Conservation (phyloP, 2,888 invertebrate genomes). For the Liopterus haemorrhoidalis region DNA sequence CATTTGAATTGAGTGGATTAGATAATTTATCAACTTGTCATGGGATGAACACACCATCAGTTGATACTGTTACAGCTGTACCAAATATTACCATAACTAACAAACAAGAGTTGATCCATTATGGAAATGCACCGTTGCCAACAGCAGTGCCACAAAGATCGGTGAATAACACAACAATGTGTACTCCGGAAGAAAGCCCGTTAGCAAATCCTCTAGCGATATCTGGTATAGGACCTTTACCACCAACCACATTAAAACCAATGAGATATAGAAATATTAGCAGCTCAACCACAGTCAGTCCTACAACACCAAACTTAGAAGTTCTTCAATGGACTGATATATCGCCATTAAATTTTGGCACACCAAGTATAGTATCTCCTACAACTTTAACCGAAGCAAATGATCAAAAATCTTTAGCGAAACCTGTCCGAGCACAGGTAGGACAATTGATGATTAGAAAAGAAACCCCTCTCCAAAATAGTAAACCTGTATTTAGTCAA, state of each 20-base stretch:
- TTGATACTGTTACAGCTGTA: slow-evolving; percentile 45
- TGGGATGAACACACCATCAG: slow-evolving; percentile 55
- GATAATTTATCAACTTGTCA: slow-evolving; percentile 64
- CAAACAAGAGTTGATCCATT: slow-evolving; percentile 38
- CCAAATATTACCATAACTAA: slow-evolving; percentile 28
- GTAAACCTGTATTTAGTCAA: slow-evolving; percentile 63
- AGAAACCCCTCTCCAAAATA: slow-evolving; percentile 56
- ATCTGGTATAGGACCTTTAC: slow-evolving; percentile 51
- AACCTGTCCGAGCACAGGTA: slow-evolving; percentile 53
- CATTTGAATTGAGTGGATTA: slow-evolving; percentile 67
- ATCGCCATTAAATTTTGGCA: slow-evolving; percentile 35
- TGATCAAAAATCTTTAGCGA: slow-evolving; percentile 56
- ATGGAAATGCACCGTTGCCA: slow-evolving; percentile 44
- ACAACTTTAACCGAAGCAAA: slow-evolving; percentile 60
- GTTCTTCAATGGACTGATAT: slow-evolving; percentile 59
- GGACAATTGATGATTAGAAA: slow-evolving; percentile 48
- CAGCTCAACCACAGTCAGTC: slow-evolving; percentile 45
- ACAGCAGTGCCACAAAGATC: slow-evolving; percentile 32
- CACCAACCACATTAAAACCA: slow-evolving; percentile 49
- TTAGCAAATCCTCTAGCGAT: slow-evolving; percentile 43
- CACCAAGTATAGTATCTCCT: slow-evolving; percentile 40
- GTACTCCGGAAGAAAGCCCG: slow-evolving; percentile 46
- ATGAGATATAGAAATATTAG: slow-evolving; percentile 44
- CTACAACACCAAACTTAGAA: slow-evolving; percentile 63
- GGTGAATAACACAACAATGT: slow-evolving; percentile 38